Percentiles rank a stretch among this genome's conserved stretches.
Conservation (phyloP, 2,797 vertebrate species). For the Sebastes vulpes region DNA sequence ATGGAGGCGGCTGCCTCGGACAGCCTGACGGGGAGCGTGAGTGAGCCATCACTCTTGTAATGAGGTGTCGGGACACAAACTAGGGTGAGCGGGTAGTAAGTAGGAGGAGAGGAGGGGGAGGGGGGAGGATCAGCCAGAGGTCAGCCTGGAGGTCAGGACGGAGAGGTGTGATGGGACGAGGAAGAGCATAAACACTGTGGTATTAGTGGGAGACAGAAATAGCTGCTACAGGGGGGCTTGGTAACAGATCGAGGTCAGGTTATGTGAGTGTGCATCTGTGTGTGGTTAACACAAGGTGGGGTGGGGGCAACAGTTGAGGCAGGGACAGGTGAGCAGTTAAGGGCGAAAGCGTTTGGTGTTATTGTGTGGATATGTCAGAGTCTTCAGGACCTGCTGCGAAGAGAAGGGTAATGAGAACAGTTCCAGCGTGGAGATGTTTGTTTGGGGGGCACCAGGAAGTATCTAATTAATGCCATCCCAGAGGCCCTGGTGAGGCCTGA, state of each 20-base stretch:
- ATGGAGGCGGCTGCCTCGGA: slow-evolving; percentile 50
- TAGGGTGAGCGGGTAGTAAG: slow-evolving; percentile 32
- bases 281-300: slow-evolving; percentile 4
- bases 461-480: slow-evolving; percentile 87
- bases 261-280: slow-evolving; percentile 27
- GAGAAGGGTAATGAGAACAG: slow-evolving; percentile 78
- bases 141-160: slow-evolving; percentile 42
- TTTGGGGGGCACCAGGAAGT: slow-evolving; percentile 74
- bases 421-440: slow-evolving; percentile 62
- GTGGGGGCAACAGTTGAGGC: neutral
- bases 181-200: slow-evolving; percentile 29
- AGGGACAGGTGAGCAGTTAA: slow-evolving; percentile 45
- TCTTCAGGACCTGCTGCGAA: slow-evolving; percentile 66
- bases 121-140: slow-evolving; percentile 28
- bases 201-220: slow-evolving; percentile 46
- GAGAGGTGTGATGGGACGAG: slow-evolving; percentile 23
- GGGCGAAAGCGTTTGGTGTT: slow-evolving; percentile 37
- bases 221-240: slow-evolving; percentile 25
- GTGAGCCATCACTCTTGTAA: slow-evolving; percentile 75
- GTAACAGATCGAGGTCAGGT: slow-evolving; percentile 41
- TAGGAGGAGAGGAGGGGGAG: neutral
- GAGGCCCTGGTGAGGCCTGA: slow-evolving; percentile 79
- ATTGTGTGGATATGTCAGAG: slow-evolving; percentile 68
- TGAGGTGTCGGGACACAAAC: slow-evolving; percentile 55
- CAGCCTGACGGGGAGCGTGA: slow-evolving; percentile 46